A percentile compares a stretch with the other conserved stretches of the same genome.
phyloP scores from a whole-genome alignment of 1,140 invertebrate genomes.

The Pinna nobilis region DNA sequence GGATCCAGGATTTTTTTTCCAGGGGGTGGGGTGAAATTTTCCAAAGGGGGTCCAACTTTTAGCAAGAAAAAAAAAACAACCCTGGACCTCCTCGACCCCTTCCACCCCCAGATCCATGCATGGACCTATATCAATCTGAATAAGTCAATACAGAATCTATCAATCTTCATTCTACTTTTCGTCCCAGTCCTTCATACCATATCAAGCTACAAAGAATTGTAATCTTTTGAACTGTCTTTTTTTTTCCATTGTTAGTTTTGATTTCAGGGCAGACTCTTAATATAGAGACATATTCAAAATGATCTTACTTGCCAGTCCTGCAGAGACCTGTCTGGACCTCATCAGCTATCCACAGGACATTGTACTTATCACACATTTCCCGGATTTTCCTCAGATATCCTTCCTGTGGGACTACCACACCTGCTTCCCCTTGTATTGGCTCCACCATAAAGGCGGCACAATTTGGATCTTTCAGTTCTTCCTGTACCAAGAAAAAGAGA shows the following conservation, averaged over 20 bases:
- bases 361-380: slow-evolving; percentile 93
- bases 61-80: too few relatives aligned
- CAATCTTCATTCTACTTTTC: too few relatives aligned
- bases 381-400: slow-evolving; percentile 93
- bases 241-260: too few relatives aligned
- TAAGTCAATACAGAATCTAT: too few relatives aligned
- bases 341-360: slow-evolving; percentile 98
- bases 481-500: slow-evolving; percentile 46
- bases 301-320: slow-evolving; percentile 88
- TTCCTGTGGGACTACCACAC: slow-evolving; percentile 91
- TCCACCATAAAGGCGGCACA: slow-evolving; percentile 99
- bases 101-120: too few relatives aligned
- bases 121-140: too few relatives aligned
- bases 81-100: too few relatives aligned
- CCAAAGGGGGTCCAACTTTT: too few relatives aligned
- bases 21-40: too few relatives aligned
- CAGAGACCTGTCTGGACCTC: slow-evolving; percentile 97
- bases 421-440: slow-evolving; percentile 99
- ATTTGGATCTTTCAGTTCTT: slow-evolving; percentile 74
- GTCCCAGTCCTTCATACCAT: background rate
- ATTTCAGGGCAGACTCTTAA: too few relatives aligned
- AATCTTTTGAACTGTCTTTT: background rate
- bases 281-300: background rate
- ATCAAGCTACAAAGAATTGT: background rate
- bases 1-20: too few relatives aligned